phyloP scores from a whole-genome alignment of 2,888 invertebrate species.

The Elmis aenea region DNA sequence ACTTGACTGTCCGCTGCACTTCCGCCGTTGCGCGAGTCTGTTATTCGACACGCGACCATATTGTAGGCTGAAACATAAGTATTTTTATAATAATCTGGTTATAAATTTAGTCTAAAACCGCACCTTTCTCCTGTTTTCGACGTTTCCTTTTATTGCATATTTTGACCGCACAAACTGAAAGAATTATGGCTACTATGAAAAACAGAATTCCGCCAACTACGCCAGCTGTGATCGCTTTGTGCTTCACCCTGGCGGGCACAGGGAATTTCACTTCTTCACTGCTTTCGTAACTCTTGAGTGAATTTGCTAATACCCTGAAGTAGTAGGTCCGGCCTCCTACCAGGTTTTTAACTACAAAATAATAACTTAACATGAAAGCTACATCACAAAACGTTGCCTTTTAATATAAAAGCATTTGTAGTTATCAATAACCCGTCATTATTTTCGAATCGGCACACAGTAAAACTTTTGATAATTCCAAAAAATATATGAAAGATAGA shows the following conservation, averaged over 20 bases:
- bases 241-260: constrained; percentile 86
- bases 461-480: no score
- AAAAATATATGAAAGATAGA: no score
- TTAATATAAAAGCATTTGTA: no score
- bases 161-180: constrained; percentile 95
- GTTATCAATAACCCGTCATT: no score
- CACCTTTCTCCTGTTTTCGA: constrained; percentile 97
- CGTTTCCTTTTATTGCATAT: constrained; percentile 96
- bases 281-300: constrained; percentile 78
- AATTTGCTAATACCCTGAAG: constrained; percentile 86
- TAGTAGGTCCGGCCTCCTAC: constrained; percentile 88
- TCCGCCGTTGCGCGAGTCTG: constrained; percentile 85
- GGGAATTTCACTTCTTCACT: constrained; percentile 86
- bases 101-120: constrained; percentile 24
- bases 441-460: no score
- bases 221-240: constrained; percentile 94
- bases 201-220: constrained; percentile 95
- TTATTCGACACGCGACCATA: constrained; percentile 96
- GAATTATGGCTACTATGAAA: constrained; percentile 95
- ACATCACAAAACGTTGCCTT: no score
- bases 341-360: constrained; percentile 77
- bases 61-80: constrained; percentile 81
- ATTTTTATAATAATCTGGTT: neutral
- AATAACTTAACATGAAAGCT: no score
- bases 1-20: constrained; percentile 84